A percentile compares a stretch with the other conserved stretches of the same genome.
Conservation (phyloP, 1,140 invertebrate genomes). For the Carposina sasakii region DNA sequence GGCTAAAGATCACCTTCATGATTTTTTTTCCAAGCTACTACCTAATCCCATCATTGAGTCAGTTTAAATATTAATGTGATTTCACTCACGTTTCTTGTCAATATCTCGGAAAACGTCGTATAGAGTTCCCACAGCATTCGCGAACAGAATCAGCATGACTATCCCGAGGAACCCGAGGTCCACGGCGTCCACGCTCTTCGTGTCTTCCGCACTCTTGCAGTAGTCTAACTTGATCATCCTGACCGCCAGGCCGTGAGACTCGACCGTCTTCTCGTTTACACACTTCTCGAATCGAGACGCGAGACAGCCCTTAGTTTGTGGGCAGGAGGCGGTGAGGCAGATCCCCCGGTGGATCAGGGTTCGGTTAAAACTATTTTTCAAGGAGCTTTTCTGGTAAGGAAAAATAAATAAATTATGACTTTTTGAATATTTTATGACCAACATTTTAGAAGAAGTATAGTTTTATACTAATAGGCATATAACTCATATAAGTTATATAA, state of each 20-base stretch:
- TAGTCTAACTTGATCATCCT: constrained; percentile 22
- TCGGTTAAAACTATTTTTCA: constrained; percentile 41
- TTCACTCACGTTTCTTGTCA: constrained; percentile 29
- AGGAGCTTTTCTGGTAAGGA: constrained; percentile 29
- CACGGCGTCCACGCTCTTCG: constrained; percentile 14
- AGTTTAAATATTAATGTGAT: neutral
- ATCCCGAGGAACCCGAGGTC: constrained; percentile 25
- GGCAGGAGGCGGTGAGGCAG: constrained; percentile 33
- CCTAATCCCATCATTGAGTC: neutral
- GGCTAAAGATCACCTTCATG: too few species aligned
- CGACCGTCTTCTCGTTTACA: constrained; percentile 24
- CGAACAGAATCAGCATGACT: constrained; percentile 19
- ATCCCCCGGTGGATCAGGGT: constrained; percentile 34
- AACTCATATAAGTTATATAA: too few species aligned
- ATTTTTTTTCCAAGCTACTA: too few species aligned
- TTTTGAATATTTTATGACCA: too few species aligned
- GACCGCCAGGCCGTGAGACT: constrained; percentile 15
- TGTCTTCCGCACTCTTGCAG: constrained; percentile 17
- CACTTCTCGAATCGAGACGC: constrained; percentile 38
- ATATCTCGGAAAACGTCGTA: constrained; percentile 28
- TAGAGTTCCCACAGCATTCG: constrained; percentile 34
- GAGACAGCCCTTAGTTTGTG: constrained; percentile 12
- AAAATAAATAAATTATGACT: too few species aligned
- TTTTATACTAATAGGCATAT: too few species aligned
- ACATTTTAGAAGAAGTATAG: too few species aligned